phyloP scores from a whole-genome alignment of 2,797 vertebrate genomes.

The Odontamblyopus lacepedii region DNA sequence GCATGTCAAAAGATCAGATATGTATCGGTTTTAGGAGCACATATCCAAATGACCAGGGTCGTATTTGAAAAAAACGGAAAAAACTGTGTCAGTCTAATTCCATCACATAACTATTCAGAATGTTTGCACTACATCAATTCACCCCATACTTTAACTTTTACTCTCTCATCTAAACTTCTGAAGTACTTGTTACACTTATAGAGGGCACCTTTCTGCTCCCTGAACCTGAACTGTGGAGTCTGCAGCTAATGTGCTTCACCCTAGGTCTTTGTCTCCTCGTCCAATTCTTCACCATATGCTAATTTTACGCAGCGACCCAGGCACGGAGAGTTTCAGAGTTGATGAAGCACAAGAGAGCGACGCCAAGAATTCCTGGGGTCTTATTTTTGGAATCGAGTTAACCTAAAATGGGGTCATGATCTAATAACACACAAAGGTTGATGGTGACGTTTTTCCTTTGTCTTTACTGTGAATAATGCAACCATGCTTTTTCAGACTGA shows the following conservation, averaged over 20 bases:
- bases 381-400: slow-evolving; percentile 35
- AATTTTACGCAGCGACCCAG: slow-evolving; percentile 51
- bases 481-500: neutral
- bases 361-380: slow-evolving; percentile 47
- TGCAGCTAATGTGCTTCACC: slow-evolving; percentile 35
- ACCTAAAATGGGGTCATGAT: slow-evolving; percentile 36
- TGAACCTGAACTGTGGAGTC: slow-evolving; percentile 31
- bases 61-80: no score
- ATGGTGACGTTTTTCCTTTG: slow-evolving; percentile 18
- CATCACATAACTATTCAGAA: no score
- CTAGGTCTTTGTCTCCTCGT: slow-evolving; percentile 26
- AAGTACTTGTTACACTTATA: slow-evolving; percentile 23
- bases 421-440: slow-evolving; percentile 24
- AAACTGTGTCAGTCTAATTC: no score
- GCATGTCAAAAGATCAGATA: no score
- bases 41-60: no score
- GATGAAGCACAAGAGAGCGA: slow-evolving; percentile 38
- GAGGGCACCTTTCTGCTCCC: slow-evolving; percentile 32
- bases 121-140: neutral
- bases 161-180: slow-evolving; percentile 1
- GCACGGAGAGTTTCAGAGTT: slow-evolving; percentile 36
- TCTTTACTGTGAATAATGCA: slow-evolving; percentile 4
- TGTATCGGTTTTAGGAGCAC: no score
- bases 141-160: neutral
- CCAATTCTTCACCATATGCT: slow-evolving; percentile 36